These are phyloP conservation scores for Oscarella lobularis DNA, from an alignment of 37 sponge, comb jelly and placozoan genomes.

Conservation along the genomic window DNA sequence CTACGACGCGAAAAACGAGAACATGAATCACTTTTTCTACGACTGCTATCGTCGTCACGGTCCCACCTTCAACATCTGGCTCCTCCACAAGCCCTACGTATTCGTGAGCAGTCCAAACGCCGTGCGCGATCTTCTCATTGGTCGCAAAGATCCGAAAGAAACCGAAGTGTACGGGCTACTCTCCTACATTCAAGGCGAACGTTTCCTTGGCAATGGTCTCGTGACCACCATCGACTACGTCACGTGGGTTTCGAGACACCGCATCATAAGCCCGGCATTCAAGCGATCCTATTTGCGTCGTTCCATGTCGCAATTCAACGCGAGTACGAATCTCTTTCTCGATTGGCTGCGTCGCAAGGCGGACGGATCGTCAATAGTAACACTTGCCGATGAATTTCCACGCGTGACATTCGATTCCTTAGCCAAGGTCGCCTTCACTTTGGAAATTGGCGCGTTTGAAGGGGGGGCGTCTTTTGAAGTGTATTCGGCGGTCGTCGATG, in stretches of 20 bases:
- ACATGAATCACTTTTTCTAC: neutral
- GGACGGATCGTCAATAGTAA: neutral
- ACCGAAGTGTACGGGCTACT: neutral
- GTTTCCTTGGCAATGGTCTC: conserved; percentile 13
- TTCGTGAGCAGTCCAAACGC: neutral
- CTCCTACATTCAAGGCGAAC: neutral
- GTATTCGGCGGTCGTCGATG: neutral
- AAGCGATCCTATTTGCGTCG: neutral
- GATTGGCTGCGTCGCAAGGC: neutral
- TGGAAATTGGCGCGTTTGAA: conserved; percentile 11
- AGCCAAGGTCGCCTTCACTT: neutral
- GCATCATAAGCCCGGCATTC: conserved; percentile 8
- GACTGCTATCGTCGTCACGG: neutral
- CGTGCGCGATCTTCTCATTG: neutral
- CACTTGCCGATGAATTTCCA: neutral
- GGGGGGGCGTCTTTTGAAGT: neutral
- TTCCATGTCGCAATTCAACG: conserved; percentile 5
- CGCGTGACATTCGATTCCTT: neutral
- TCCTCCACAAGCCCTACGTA: conserved; percentile 2
- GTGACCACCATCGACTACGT: neutral
- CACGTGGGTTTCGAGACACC: conserved; percentile 3
- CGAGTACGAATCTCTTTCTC: neutral
- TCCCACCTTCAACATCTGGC: neutral
- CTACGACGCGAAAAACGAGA: neutral
- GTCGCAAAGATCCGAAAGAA: neutral